Conservation (phyloP, 1,140 invertebrate species). For the Eupeodes corollae region DNA sequence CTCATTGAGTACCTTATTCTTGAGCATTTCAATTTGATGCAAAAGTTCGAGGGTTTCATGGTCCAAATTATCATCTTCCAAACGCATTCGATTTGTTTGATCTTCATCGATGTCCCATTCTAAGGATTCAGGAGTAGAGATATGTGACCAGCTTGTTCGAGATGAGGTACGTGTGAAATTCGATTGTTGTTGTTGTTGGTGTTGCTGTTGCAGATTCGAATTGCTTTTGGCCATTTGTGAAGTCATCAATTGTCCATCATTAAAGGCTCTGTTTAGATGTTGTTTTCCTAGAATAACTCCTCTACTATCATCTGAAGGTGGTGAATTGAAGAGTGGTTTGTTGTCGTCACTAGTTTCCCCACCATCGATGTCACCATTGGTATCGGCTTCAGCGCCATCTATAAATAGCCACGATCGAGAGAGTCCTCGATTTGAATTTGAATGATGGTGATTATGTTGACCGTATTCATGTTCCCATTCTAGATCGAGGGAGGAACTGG, state of each 20-base stretch:
- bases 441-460: not conserved
- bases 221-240: constrained; percentile 18
- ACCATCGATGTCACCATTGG: not conserved
- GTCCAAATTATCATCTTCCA: constrained; percentile 31
- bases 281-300: too few relatives aligned
- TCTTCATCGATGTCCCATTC: constrained; percentile 35
- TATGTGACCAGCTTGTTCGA: constrained; percentile 33
- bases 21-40: constrained; percentile 33
- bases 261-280: too few relatives aligned
- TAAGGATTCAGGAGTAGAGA: constrained; percentile 32
- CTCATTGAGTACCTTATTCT: constrained; percentile 30
- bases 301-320: not conserved
- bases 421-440: not conserved
- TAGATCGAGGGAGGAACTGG: constrained; percentile 31
- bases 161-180: constrained; percentile 25
- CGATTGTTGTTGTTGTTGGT: constrained; percentile 4
- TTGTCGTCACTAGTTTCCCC: not conserved
- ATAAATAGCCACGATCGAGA: constrained; percentile 1
- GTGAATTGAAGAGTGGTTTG: not conserved
- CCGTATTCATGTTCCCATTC: constrained; percentile 36
- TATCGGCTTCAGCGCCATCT: not conserved
- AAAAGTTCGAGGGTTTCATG: constrained; percentile 28
- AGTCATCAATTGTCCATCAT: not conserved
- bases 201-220: constrained; percentile 6
- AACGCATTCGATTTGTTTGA: constrained; percentile 23